A percentile compares a stretch with the other conserved stretches of the same genome.
phyloP scores from a whole-genome alignment of 2,113 vertebrate species.

The Stictonetta naevosa region DNA sequence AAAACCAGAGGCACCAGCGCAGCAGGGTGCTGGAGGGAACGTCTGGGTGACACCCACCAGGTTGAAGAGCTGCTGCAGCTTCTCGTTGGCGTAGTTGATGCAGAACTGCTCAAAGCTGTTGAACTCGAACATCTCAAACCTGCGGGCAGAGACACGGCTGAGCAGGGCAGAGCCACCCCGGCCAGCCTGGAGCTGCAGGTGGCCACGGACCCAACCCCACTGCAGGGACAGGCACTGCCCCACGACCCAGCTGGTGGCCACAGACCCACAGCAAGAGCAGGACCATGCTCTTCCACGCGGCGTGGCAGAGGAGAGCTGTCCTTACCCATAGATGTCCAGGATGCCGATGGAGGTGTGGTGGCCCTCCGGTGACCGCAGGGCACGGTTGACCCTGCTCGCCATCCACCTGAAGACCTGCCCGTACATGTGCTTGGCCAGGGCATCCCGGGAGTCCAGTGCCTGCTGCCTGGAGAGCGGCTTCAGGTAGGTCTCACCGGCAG shows the following conservation, averaged over 20 bases:
- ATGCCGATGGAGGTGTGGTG: constrained; percentile 76
- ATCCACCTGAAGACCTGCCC: constrained; percentile 80
- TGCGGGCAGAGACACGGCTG: neutral
- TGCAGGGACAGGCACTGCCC: neutral
- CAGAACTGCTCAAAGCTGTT: constrained; percentile 92
- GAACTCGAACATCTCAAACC: constrained; percentile 83
- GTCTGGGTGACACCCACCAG: constrained; percentile 63
- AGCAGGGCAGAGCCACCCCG: neutral
- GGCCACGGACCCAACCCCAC: neutral
- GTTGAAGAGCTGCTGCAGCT: constrained; percentile 89
- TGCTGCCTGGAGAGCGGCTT: constrained; percentile 79
- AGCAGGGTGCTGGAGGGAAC: neutral
- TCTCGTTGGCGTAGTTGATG: constrained; percentile 91
- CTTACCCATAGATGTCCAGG: constrained; percentile 82
- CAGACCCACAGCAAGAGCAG: neutral
- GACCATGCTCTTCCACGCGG: neutral
- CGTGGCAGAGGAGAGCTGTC: neutral
- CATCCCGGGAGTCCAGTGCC: constrained; percentile 69
- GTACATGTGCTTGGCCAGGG: constrained; percentile 80
- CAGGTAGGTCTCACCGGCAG: constrained; percentile 77
- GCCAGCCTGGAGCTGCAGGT: neutral
- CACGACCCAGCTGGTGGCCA: neutral
- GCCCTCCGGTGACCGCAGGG: constrained; percentile 61
- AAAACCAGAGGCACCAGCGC: neutral
- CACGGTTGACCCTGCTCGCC: constrained; percentile 77